Conservation (phyloP, 2,113 vertebrate genomes). For the Dendrocopos noguchii region DNA sequence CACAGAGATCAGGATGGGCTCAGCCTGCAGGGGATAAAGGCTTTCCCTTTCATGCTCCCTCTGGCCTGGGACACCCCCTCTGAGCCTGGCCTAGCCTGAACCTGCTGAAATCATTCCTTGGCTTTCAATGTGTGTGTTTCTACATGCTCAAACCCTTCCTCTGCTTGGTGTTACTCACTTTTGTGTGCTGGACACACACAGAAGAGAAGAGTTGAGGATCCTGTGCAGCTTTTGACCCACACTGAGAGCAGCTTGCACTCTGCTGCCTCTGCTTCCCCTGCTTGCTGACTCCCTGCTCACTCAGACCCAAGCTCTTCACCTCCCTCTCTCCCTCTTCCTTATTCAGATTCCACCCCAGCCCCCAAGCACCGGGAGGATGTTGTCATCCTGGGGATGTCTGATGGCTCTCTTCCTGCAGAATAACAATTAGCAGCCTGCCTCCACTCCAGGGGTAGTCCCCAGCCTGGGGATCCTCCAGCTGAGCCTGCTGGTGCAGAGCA, state of each 20-base stretch:
- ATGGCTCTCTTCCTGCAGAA: background rate
- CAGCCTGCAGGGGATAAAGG: background rate
- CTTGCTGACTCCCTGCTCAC: background rate
- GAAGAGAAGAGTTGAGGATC: background rate
- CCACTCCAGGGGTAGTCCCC: background rate
- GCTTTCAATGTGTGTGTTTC: background rate
- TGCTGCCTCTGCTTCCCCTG: background rate
- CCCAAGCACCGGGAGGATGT: background rate
- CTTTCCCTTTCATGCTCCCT: conserved; percentile 31
- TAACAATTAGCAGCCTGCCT: background rate
- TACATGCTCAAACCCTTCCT: background rate
- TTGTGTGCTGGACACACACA: background rate
- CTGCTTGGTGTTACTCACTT: background rate
- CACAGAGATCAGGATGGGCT: conserved; percentile 11
- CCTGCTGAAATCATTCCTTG: background rate
- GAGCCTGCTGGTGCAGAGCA: background rate
- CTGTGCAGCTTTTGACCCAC: background rate
- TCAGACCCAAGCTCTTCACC: background rate
- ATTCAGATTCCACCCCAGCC: background rate
- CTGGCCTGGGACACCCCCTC: background rate
- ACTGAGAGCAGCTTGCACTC: background rate
- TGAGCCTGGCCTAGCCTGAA: background rate
- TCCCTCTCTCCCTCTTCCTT: background rate
- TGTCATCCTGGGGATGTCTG: background rate
- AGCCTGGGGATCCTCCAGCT: background rate